A percentile compares a stretch with the other conserved stretches of the same genome.
phyloP scores from a whole-genome alignment of 2,797 vertebrate genomes.

The Cyprinodon diabolis region DNA sequence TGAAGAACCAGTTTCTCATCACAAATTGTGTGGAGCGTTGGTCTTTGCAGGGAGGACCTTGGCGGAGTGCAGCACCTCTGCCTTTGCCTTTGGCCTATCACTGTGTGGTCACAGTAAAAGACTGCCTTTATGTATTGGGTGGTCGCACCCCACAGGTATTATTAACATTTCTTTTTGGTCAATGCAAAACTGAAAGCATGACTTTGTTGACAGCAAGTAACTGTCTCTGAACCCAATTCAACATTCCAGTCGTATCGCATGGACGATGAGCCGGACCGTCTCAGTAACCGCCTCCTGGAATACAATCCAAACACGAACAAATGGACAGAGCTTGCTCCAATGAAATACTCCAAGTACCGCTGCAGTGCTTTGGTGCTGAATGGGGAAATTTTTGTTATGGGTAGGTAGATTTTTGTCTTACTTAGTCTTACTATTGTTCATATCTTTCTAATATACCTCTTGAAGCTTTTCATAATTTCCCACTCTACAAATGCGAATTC shows the following conservation, averaged over 20 bases:
- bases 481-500: neutral
- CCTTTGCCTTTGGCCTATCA: constrained; percentile 92
- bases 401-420: constrained; percentile 77
- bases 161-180: neutral
- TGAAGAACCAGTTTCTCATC: constrained; percentile 91
- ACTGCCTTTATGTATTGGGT: constrained; percentile 90
- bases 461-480: neutral
- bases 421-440: no score
- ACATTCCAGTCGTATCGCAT: constrained; percentile 82
- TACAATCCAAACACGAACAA: constrained; percentile 91
- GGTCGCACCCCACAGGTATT: constrained; percentile 96
- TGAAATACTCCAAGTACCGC: constrained; percentile 96
- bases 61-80: constrained; percentile 89
- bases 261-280: constrained; percentile 95
- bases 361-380: constrained; percentile 89
- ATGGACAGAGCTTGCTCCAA: constrained; percentile 88
- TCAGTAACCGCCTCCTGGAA: constrained; percentile 90
- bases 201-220: constrained; percentile 2
- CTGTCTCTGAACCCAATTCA: constrained; percentile 6
- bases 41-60: constrained; percentile 86
- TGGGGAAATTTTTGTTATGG: constrained; percentile 92
- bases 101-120: constrained; percentile 83
- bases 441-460: neutral
- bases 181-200: constrained; percentile 7
- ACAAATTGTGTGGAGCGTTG: constrained; percentile 94